A percentile compares a stretch with the other conserved stretches of the same genome.
These are phyloP conservation scores for Meda fulgida DNA, from an alignment of 2,797 vertebrate species.

Conservation along the genomic window DNA sequence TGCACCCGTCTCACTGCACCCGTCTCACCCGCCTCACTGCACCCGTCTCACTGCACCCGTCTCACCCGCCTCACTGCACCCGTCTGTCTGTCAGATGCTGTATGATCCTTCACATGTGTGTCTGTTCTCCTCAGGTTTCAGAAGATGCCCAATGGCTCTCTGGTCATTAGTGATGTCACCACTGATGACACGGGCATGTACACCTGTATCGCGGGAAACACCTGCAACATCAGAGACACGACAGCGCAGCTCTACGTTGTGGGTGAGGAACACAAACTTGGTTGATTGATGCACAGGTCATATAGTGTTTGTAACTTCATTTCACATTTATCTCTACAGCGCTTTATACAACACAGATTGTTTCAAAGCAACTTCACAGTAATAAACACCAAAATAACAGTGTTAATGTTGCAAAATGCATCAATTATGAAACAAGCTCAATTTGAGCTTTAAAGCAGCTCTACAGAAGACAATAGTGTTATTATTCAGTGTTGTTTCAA, in stretches of 20 bases:
- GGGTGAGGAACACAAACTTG: slow-evolving; percentile 77
- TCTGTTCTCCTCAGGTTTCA: slow-evolving; percentile 82
- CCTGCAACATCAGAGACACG: slow-evolving; percentile 91
- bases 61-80: not conserved
- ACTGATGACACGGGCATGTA: slow-evolving; percentile 92
- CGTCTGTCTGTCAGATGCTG: not conserved
- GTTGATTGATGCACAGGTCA: not conserved
- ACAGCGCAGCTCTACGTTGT: slow-evolving; percentile 92
- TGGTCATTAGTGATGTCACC: slow-evolving; percentile 89
- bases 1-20: accelerated
- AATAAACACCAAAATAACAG: not conserved
- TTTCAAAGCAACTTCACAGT: not conserved
- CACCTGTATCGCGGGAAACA: slow-evolving; percentile 95
- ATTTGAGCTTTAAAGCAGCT: not conserved
- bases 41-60: accelerated
- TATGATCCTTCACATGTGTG: not conserved
- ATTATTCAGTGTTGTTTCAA: no score
- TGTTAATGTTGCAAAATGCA: not conserved
- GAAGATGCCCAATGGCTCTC: slow-evolving; percentile 92
- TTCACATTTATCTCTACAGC: not conserved
- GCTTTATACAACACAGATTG: not conserved
- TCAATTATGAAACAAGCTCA: not conserved
- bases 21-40: not conserved
- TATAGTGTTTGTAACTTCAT: not conserved
- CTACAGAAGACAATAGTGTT: no score